phyloP scores from a whole-genome alignment of 2,113 vertebrate genomes.

The Nesoenas mayeri region DNA sequence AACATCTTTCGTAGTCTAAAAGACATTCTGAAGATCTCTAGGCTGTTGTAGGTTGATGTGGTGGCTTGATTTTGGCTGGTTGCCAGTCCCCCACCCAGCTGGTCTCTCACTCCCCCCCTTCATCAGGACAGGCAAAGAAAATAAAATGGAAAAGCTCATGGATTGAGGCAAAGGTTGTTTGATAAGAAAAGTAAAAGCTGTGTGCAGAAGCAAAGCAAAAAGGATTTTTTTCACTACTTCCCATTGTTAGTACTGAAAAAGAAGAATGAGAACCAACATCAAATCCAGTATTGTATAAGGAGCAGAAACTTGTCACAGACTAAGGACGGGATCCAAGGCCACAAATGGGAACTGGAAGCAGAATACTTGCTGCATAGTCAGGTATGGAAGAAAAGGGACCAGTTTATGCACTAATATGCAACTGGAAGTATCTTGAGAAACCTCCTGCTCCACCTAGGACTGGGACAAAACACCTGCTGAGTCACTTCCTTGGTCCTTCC shows the following conservation, averaged over 20 bases:
- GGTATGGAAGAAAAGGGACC: neutral
- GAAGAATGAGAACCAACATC: neutral
- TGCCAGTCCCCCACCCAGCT: rapidly evolving
- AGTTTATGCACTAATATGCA: neutral
- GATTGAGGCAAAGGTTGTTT: neutral
- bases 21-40: neutral
- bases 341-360: neutral
- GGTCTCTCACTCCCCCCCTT: neutral
- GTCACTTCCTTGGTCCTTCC: neutral
- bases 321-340: neutral
- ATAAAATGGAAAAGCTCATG: neutral
- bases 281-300: neutral
- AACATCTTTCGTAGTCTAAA: neutral
- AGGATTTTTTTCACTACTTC: neutral
- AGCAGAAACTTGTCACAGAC: neutral
- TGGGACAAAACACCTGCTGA: neutral
- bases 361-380: neutral
- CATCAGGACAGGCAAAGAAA: neutral
- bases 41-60: neutral
- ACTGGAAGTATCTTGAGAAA: neutral
- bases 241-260: neutral
- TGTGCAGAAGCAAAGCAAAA: neutral
- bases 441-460: rapidly evolving
- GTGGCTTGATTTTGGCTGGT: neutral
- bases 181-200: neutral